phyloP scores from a whole-genome alignment of 2,113 vertebrate genomes.

The Xenus cinereus region DNA sequence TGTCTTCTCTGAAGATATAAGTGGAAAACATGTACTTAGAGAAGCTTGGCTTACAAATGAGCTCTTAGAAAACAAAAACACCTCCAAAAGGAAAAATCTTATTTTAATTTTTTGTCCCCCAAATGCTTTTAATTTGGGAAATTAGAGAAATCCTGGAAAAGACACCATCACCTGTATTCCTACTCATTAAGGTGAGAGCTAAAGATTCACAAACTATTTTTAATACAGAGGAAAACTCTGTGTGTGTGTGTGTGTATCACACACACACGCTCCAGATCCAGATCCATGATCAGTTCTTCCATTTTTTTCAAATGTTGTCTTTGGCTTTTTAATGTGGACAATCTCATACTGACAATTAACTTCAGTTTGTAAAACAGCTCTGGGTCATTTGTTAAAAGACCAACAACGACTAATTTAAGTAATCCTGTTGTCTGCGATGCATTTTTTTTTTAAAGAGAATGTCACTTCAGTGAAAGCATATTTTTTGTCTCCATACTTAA shows the following conservation, averaged over 20 bases:
- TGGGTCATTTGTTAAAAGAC: not conserved
- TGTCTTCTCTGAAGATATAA: not conserved
- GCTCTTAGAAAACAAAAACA: not conserved
- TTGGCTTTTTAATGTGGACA: not conserved
- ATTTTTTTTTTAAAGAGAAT: not conserved
- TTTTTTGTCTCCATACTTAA: not conserved
- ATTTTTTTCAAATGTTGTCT: not conserved
- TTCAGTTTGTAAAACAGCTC: conserved; percentile 10
- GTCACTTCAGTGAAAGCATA: not conserved
- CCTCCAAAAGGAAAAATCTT: not conserved
- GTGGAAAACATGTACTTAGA: not conserved
- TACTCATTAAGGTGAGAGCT: not conserved
- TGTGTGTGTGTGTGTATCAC: not conserved
- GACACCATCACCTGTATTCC: not conserved
- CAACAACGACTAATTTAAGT: not conserved
- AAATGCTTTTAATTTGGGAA: not conserved
- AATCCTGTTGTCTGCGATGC: not conserved
- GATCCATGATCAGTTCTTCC: not conserved
- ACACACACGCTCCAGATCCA: not conserved
- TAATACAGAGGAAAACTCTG: not conserved
- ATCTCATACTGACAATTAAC: not conserved
- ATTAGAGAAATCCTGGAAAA: not conserved
- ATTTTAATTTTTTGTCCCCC: not conserved
- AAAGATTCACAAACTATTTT: not conserved
- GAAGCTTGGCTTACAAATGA: not conserved